Evolutionary conservation across 2,113 vertebrate genomes (phyloP).

Genomic region (Heterochromis multidens): DNA sequence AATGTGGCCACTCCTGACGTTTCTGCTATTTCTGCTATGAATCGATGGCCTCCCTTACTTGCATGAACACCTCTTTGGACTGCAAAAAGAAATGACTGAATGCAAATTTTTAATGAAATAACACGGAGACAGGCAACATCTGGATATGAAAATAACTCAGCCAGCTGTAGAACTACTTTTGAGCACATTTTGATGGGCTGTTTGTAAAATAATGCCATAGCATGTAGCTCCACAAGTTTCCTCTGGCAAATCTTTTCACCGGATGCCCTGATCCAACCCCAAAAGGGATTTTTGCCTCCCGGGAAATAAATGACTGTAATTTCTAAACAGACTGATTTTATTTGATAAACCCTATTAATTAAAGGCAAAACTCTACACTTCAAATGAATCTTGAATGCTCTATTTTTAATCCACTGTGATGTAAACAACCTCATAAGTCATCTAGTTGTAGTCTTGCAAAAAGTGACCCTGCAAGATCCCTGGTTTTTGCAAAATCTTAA

Average conservation of each 20-base stretch:
- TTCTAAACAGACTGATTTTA: not conserved
- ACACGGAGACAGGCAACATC: not conserved
- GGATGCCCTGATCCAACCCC: not conserved
- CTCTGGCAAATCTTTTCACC: not conserved
- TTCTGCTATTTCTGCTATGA: not conserved
- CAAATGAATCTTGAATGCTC: not conserved
- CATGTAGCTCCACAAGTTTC: not conserved
- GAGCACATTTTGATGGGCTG: not conserved
- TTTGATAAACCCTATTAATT: not conserved
- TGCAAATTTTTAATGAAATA: not conserved
- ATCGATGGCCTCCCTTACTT: not conserved
- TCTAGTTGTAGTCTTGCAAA: not conserved
- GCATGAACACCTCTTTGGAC: not conserved
- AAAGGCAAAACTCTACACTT: not conserved
- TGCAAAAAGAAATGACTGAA: not conserved
- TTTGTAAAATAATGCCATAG: not conserved
- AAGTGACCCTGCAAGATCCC: not conserved
- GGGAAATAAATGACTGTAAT: not conserved
- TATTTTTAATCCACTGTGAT: not conserved
- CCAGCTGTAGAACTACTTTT: not conserved
- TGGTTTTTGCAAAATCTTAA: not conserved
- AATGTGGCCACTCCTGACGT: not conserved
- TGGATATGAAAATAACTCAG: not conserved
- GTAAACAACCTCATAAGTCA: not conserved
- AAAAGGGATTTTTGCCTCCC: not conserved